A percentile compares a stretch with the other conserved stretches of the same genome.
phyloP scores from a whole-genome alignment of 2,888 invertebrate genomes.

The Priapulus caudatus region DNA sequence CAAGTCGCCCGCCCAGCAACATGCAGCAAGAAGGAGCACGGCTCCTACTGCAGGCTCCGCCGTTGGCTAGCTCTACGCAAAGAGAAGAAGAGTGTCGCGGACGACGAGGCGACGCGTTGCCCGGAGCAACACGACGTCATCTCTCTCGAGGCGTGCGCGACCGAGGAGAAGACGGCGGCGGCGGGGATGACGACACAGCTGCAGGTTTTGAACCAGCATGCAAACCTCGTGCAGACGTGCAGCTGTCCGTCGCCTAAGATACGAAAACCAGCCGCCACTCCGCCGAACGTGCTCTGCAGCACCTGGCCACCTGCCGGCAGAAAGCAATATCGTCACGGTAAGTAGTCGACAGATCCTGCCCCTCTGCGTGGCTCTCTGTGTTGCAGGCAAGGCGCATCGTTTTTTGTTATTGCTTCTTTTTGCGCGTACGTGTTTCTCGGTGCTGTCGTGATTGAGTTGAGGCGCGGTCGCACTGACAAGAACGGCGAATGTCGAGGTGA shows the following conservation, averaged over 20 bases:
- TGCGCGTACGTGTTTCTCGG: no score
- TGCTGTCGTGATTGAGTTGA: no score
- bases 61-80: not conserved
- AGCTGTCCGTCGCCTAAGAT: slow-evolving; percentile 1
- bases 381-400: no score
- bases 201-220: not conserved
- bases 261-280: not conserved
- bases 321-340: no score
- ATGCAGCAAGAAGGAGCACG: not conserved
- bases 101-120: not conserved
- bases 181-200: not conserved
- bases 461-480: no score
- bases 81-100: not conserved
- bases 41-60: not conserved
- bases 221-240: not conserved
- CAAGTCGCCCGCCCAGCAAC: no score
- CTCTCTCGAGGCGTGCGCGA: no score
- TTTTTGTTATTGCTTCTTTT: no score
- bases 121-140: no score
- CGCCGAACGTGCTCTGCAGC: not conserved
- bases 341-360: no score
- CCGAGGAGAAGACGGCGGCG: not conserved
- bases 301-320: not conserved
- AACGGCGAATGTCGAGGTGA: no score
- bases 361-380: no score